Evolutionary conservation across 2,113 vertebrate species (phyloP).

Genomic region (Forbesichthys papilliferus): DNA sequence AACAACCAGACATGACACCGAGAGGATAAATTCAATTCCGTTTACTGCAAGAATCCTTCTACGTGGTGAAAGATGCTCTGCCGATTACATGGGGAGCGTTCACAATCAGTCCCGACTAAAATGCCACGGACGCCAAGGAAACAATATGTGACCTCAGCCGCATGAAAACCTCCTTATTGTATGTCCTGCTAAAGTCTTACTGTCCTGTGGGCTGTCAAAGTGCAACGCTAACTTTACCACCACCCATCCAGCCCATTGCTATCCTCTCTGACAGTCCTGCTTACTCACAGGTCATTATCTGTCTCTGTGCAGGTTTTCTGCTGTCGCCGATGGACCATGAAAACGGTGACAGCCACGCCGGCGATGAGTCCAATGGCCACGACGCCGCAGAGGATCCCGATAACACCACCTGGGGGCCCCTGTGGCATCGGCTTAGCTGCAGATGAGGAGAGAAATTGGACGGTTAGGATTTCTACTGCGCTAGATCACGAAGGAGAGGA

Average conservation of each 20-base stretch:
- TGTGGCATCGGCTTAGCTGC: conserved; percentile 87
- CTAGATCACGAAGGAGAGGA: too few relatives aligned
- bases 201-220: conserved; percentile 45
- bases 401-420: conserved; percentile 78
- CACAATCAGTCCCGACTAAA: conserved; percentile 64
- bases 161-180: neutral
- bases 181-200: conserved; percentile 35
- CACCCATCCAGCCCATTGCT: conserved; percentile 46
- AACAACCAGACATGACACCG: neutral
- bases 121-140: conserved; percentile 46
- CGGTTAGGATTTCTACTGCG: too few relatives aligned
- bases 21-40: conserved; percentile 7
- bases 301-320: conserved; percentile 77
- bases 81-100: conserved; percentile 12
- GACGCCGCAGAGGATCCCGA: conserved; percentile 83
- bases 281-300: conserved; percentile 85
- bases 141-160: neutral
- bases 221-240: conserved; percentile 52
- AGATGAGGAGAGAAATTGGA: conserved; percentile 42
- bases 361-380: conserved; percentile 80
- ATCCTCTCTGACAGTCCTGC: conserved; percentile 38
- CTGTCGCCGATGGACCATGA: conserved; percentile 81
- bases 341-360: conserved; percentile 78
- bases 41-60: neutral
- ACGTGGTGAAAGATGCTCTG: conserved; percentile 14